Evolutionary conservation across 2,113 vertebrate species (phyloP).

Genomic region (Prolemur simus): DNA sequence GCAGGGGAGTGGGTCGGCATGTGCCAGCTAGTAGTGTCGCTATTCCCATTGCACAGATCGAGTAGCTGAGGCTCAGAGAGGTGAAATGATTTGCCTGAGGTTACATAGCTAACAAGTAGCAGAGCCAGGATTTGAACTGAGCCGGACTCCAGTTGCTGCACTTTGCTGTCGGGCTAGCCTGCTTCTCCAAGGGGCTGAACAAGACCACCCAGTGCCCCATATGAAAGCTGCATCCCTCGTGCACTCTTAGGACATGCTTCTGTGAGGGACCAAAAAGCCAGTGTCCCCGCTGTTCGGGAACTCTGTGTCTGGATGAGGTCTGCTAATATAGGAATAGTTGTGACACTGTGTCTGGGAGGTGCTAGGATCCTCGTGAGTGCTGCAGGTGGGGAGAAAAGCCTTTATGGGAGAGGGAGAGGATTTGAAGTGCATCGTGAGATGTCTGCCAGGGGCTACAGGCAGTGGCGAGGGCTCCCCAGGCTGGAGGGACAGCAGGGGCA

Average conservation of each 20-base stretch:
- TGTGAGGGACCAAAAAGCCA: background rate
- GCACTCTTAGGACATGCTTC: background rate
- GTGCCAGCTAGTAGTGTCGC: background rate
- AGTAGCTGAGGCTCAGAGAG: background rate
- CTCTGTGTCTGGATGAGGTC: background rate
- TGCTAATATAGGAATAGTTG: background rate
- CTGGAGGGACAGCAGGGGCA: background rate
- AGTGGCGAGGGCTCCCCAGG: background rate
- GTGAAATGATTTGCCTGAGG: background rate
- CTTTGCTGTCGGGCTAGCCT: background rate
- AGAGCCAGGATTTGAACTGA: background rate
- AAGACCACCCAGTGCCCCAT: too few relatives aligned
- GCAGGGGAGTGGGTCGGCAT: background rate
- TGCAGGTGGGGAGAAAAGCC: background rate
- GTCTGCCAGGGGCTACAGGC: background rate
- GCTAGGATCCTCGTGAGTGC: background rate
- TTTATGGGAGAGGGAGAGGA: background rate
- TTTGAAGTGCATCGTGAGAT: background rate
- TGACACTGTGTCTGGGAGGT: background rate
- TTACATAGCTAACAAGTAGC: background rate
- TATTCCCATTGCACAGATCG: background rate
- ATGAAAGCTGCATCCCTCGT: background rate
- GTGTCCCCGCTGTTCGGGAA: background rate
- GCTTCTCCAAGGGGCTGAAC: background rate
- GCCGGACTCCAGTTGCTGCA: background rate